phyloP scores from a whole-genome alignment of 2,888 invertebrate genomes.

The Acanthacorydalis orientalis region DNA sequence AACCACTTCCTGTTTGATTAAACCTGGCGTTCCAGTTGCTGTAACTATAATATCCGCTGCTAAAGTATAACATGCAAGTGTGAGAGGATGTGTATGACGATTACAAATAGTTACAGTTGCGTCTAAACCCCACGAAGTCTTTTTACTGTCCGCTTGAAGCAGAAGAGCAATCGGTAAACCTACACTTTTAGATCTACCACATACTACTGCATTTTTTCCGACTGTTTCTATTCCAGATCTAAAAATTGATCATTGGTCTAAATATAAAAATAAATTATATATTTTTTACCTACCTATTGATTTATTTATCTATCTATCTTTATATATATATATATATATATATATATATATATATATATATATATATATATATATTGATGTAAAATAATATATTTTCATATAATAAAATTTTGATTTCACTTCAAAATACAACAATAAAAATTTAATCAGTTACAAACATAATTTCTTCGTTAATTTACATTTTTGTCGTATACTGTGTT shows the following conservation, averaged over 20 bases:
- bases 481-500: too few species aligned
- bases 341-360: too few species aligned
- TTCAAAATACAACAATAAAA: too few species aligned
- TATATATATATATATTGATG: too few species aligned
- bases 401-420: too few species aligned
- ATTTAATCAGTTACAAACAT: too few species aligned
- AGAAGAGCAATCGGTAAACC: constrained; percentile 80
- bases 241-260: constrained; percentile 6
- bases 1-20: constrained; percentile 70
- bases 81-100: constrained; percentile 64
- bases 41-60: constrained; percentile 63
- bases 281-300: too few species aligned
- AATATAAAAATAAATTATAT: background rate
- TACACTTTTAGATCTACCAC: constrained; percentile 83
- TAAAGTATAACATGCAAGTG: constrained; percentile 49
- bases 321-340: too few species aligned
- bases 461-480: too few species aligned
- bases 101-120: constrained; percentile 85
- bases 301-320: too few species aligned
- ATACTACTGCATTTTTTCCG: constrained; percentile 76
- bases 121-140: constrained; percentile 55
- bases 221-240: constrained; percentile 53
- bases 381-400: too few species aligned
- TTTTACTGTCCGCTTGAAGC: constrained; percentile 60
- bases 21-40: constrained; percentile 53